A percentile compares a stretch with the other conserved stretches of the same genome.
Conservation (phyloP, 2,888 invertebrate species). For the Nemotelus nigrinus region DNA sequence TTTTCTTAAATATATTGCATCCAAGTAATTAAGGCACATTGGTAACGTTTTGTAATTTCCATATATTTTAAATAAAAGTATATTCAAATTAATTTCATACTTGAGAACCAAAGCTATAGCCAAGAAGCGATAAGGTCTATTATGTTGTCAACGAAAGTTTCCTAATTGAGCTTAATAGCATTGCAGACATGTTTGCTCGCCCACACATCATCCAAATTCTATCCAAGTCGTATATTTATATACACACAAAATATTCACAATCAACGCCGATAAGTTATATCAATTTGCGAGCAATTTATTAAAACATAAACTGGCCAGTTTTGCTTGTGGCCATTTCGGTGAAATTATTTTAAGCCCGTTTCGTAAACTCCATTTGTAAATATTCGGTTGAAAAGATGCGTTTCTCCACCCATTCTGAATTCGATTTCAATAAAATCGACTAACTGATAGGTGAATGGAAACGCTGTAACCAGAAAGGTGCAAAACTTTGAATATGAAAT, state of each 20-base stretch:
- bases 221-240: neutral
- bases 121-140: neutral
- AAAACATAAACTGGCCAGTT: conserved; percentile 18
- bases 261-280: conserved; percentile 5
- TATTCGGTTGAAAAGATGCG: neutral
- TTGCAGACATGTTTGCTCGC: conserved; percentile 6
- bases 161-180: conserved; percentile 31
- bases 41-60: too few relatives aligned
- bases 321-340: neutral
- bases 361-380: neutral
- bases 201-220: neutral
- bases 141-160: conserved; percentile 16
- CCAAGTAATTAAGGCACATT: too few relatives aligned
- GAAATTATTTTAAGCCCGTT: neutral
- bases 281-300: conserved; percentile 8
- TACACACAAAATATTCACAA: neutral
- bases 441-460: conserved; percentile 12
- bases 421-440: neutral
- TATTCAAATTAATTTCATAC: too few relatives aligned
- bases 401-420: conserved; percentile 17
- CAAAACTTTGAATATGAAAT: neutral
- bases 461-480: conserved; percentile 10
- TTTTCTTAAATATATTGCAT: too few relatives aligned
- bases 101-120: too few relatives aligned
- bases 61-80: too few relatives aligned